These are phyloP conservation scores for Pangasius sanitwongsei DNA, from an alignment of 2,797 vertebrate species.

Conservation along the genomic window DNA sequence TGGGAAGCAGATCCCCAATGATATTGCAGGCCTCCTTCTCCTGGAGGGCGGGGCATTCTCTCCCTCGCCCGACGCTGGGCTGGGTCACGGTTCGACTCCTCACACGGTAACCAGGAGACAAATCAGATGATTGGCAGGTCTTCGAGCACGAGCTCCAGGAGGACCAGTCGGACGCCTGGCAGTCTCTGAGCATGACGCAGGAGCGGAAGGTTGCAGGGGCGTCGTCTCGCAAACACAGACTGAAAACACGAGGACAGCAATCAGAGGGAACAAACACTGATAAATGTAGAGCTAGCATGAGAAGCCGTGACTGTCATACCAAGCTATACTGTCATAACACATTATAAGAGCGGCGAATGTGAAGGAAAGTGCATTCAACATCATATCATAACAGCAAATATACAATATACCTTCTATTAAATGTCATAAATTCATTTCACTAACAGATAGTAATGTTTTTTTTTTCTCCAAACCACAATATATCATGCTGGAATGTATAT, in stretches of 20 bases:
- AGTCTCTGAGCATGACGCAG: slow-evolving; percentile 88
- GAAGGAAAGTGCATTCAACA: no score
- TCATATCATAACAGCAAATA: no score
- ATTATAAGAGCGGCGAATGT: no score
- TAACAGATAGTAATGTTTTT: no score
- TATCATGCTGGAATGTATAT: no score
- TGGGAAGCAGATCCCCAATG: slow-evolving; percentile 78
- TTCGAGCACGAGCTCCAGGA: slow-evolving; percentile 86
- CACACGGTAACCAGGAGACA: slow-evolving; percentile 82
- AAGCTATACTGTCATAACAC: no score
- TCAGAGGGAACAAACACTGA: not conserved
- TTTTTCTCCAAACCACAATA: no score
- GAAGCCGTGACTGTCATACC: no score
- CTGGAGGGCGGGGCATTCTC: slow-evolving; percentile 80
- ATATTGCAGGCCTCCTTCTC: slow-evolving; percentile 87
- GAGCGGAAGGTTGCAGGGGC: slow-evolving; percentile 80
- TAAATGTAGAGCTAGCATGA: not conserved
- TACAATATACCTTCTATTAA: no score
- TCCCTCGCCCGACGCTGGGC: slow-evolving; percentile 75
- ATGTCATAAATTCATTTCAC: no score
- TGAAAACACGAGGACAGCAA: slow-evolving; percentile 62
- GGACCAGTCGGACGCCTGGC: slow-evolving; percentile 85
- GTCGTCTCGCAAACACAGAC: slow-evolving; percentile 83
- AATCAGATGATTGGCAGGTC: slow-evolving; percentile 80
- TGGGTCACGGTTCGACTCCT: slow-evolving; percentile 79